Percentiles rank a stretch among this genome's conserved stretches.
phyloP scores from a whole-genome alignment of 2,888 invertebrate genomes.

The Caradrina kadenii region DNA sequence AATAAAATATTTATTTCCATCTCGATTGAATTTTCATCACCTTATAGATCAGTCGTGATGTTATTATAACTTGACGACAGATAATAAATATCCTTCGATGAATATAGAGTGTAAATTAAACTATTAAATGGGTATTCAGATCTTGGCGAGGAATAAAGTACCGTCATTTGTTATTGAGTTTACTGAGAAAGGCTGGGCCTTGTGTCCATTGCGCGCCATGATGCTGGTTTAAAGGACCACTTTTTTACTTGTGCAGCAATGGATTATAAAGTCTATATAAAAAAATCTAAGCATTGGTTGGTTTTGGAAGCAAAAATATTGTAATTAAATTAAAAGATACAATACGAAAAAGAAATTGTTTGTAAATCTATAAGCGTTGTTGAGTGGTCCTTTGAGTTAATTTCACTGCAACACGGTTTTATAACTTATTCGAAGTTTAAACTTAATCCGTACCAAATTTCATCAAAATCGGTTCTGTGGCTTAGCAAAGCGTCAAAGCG shows the following conservation, averaged over 20 bases:
- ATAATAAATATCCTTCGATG: constrained; percentile 52
- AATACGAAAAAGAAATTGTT: no score
- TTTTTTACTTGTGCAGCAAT: constrained; percentile 1
- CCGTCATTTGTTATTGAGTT: constrained; percentile 45
- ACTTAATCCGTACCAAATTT: no score
- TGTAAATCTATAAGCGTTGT: no score
- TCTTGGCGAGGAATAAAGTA: constrained; percentile 29
- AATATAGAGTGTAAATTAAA: constrained; percentile 58
- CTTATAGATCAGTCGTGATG: constrained; percentile 72
- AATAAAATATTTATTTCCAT: constrained; percentile 81
- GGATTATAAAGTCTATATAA: neutral
- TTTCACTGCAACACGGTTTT: no score
- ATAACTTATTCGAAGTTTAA: no score
- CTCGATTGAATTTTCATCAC: constrained; percentile 85
- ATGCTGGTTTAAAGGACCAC: neutral
- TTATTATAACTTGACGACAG: constrained; percentile 69
- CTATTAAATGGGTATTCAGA: constrained; percentile 40
- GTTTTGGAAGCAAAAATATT: neutral
- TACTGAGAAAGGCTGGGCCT: constrained; percentile 2
- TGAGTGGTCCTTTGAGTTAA: no score
- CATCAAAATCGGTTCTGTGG: no score
- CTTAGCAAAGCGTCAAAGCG: neutral
- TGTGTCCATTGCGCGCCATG: constrained; percentile 17
- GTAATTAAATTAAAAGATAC: no score
- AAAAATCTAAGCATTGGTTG: no score